Evolutionary conservation across 2,113 vertebrate genomes (phyloP).

Genomic region (Malurus melanocephalus): DNA sequence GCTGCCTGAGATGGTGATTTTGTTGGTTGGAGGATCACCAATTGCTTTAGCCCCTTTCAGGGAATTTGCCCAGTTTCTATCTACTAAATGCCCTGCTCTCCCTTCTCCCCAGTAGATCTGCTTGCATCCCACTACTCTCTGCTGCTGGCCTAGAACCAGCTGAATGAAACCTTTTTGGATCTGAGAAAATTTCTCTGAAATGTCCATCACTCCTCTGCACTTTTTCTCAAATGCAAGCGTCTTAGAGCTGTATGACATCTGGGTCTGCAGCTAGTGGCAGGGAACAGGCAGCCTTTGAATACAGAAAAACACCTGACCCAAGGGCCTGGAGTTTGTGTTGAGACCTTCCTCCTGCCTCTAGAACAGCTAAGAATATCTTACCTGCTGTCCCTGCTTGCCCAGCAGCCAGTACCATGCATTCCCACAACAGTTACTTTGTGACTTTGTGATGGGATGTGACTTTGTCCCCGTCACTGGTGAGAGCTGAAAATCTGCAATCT

Average conservation of each 20-base stretch:
- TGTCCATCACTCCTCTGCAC: fast-evolving
- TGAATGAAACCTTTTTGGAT: neutral
- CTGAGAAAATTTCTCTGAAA: neutral
- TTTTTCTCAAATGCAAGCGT: neutral
- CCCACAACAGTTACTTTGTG: neutral
- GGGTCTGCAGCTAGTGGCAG: neutral
- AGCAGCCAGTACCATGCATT: neutral
- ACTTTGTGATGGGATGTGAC: neutral
- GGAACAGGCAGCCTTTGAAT: neutral
- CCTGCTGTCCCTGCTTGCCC: neutral
- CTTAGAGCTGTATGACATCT: neutral
- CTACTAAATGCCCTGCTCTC: neutral
- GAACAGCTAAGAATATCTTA: neutral
- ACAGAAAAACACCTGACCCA: neutral
- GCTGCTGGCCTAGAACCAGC: neutral
- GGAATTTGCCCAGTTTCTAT: neutral
- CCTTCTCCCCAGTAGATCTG: neutral
- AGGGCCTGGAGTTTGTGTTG: neutral
- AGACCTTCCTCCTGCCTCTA: neutral
- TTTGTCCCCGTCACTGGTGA: neutral
- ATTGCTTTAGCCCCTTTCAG: neutral
- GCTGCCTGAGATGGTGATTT: neutral
- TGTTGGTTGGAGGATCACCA: neutral
- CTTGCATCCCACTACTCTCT: neutral
- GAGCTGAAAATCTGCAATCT: neutral